Percentiles rank a stretch among this genome's conserved stretches.
These are phyloP conservation scores for Platysternon megacephalum DNA, from an alignment of 2,113 vertebrate species.

Conservation along the genomic window DNA sequence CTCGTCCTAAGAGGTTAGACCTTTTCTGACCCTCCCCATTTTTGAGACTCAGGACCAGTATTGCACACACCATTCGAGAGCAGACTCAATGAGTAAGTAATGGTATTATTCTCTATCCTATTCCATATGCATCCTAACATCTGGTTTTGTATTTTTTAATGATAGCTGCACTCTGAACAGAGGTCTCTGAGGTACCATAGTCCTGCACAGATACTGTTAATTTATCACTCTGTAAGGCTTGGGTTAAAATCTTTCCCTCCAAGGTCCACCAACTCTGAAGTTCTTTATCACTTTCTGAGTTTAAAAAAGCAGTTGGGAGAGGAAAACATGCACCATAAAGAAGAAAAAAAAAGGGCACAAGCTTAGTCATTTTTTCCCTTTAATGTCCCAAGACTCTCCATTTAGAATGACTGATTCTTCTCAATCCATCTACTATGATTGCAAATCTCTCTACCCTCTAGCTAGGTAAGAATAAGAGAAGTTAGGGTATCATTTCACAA, in stretches of 20 bases:
- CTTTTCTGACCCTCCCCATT: background rate
- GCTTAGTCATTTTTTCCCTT: background rate
- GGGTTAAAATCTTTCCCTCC: background rate
- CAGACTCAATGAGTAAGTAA: background rate
- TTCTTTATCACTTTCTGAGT: background rate
- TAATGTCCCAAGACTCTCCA: fast-evolving
- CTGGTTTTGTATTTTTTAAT: background rate
- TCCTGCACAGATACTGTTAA: background rate
- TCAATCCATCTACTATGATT: fast-evolving
- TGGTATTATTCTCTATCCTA: background rate
- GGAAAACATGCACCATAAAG: background rate
- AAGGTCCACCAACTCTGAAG: background rate
- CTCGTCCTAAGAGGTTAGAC: too few species aligned
- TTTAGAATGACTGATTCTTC: background rate
- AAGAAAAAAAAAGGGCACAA: background rate
- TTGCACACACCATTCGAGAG: background rate
- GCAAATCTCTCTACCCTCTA: background rate
- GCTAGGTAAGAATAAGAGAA: background rate
- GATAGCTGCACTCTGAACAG: background rate
- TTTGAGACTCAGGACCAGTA: background rate
- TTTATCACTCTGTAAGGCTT: background rate
- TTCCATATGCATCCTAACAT: background rate
- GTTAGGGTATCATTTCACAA: background rate
- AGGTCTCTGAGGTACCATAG: background rate
- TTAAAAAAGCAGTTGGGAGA: background rate